Evolutionary conservation across 2,888 invertebrate genomes (phyloP), one percentile per base, ranked within the genome.

Genomic region (Epinotia ramella): DNA sequence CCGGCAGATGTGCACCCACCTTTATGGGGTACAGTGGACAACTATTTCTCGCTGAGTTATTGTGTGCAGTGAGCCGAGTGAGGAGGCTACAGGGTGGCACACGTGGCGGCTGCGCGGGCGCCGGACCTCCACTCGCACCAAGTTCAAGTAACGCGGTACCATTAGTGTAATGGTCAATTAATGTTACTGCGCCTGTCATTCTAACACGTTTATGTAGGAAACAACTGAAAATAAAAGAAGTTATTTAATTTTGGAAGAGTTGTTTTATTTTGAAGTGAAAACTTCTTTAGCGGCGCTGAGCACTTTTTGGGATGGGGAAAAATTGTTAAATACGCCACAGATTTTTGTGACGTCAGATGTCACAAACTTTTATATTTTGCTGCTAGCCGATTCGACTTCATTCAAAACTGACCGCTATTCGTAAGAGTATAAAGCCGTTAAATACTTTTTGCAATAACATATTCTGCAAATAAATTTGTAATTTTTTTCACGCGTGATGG

Each of bases 141-240:
- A 85, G 83, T 86, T 79, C 78, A 81, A 76, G 80, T 87, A 87
- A 87, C 88, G 83, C 91, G 90, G 88, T 89, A 91, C 90, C 92
- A 91, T 91, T 91, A 89, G 88, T 91, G 86, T 86, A 86, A 91
- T 90, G 91, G 92, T 91, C 92, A 89, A 92, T 91, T 92, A 90
- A 92, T 92, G 92, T 89, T 90, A 88, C 90, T 84, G 89, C 92
- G 92, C 91, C 90, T 87, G 87, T 89, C 90, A 88, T 92, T 93
- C 92, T 94, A 94, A 94, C 94, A 94, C 92, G 89, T 89, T 91
- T 91, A 93, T 92, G 94, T 94, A 94, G 94, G 89, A 91, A 93
- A 93, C 91, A 93, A 94, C 92, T 94, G 93, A 93, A 76, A 92
- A 93, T 94, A 94, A 94, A 94, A 93, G 92, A 94, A 93, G 92